A percentile compares a stretch with the other conserved stretches of the same genome.
phyloP scores from a whole-genome alignment of 2,113 vertebrate species.

The Corynorhinus townsendii region DNA sequence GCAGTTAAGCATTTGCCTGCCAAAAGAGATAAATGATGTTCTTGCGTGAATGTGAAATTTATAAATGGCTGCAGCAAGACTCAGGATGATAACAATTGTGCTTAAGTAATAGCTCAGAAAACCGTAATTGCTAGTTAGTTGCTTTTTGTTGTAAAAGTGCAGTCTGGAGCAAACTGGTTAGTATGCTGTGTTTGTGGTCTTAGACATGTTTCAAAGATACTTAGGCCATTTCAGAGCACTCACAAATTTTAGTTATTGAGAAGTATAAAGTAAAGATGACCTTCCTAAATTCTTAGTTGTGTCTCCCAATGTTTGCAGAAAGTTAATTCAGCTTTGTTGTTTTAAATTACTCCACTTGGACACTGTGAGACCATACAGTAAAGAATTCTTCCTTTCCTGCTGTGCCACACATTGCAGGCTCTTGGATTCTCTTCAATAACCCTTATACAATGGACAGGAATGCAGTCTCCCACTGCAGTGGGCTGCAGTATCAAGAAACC shows the following conservation, averaged over 20 bases:
- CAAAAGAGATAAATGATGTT: conserved; percentile 47
- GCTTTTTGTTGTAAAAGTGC: conserved; percentile 41
- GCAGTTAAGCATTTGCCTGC: conserved; percentile 39
- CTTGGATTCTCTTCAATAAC: not conserved
- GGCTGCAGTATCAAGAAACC: conserved; percentile 69
- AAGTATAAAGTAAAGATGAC: not conserved
- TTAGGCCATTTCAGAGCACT: not conserved
- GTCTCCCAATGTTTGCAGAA: not conserved
- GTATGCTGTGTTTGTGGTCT: not conserved
- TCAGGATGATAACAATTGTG: not conserved
- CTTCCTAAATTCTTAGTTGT: not conserved
- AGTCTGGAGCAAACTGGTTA: not conserved
- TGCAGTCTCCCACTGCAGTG: conserved; percentile 70
- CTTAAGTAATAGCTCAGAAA: conserved; percentile 46
- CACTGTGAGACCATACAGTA: not conserved
- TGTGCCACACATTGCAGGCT: not conserved
- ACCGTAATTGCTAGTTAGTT: conserved; percentile 27
- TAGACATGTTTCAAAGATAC: not conserved
- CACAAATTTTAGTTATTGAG: not conserved
- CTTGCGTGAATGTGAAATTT: conserved; percentile 33
- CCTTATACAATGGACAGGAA: conserved; percentile 52
- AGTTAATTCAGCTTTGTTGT: conserved; percentile 21
- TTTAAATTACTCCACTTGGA: conserved; percentile 12
- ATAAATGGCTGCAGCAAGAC: conserved; percentile 44
- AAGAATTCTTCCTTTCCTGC: not conserved